phyloP scores from a whole-genome alignment of 2,113 vertebrate species.

The Polypterus senegalus region DNA sequence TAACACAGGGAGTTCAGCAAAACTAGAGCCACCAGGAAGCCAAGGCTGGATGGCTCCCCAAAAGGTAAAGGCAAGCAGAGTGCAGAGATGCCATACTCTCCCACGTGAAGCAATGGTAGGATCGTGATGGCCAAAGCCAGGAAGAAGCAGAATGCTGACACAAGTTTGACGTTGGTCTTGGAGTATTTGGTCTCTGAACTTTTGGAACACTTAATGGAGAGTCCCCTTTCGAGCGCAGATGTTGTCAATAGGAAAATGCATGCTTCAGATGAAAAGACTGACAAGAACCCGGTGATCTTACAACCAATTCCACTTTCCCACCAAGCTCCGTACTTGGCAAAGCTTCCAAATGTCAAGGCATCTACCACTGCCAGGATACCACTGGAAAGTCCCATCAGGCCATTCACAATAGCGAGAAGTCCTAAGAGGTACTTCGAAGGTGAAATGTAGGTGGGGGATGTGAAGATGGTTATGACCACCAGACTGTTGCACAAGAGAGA shows the following conservation, averaged over 20 bases:
- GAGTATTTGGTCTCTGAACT: constrained; percentile 46
- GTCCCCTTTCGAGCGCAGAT: constrained; percentile 52
- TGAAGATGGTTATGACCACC: constrained; percentile 64
- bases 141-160: constrained; percentile 39
- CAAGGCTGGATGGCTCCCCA: constrained; percentile 52
- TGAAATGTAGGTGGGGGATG: constrained; percentile 47
- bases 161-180: constrained; percentile 32
- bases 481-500: constrained; percentile 68
- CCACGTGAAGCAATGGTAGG: constrained; percentile 58
- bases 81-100: constrained; percentile 54
- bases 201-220: constrained; percentile 36
- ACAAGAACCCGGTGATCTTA: constrained; percentile 64
- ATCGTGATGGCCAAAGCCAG: constrained; percentile 54
- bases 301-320: constrained; percentile 81
- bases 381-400: constrained; percentile 65
- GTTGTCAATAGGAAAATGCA: constrained; percentile 62
- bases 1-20: constrained; percentile 77
- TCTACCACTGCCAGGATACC: constrained; percentile 67
- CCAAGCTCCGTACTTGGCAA: constrained; percentile 63
- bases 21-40: constrained; percentile 71
- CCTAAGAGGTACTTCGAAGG: constrained; percentile 68
- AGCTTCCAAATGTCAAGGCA: constrained; percentile 70
- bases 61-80: constrained; percentile 72
- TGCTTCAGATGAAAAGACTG: constrained; percentile 59
- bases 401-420: constrained; percentile 64